phyloP scores from a whole-genome alignment of 2,113 vertebrate genomes.

The Bos indicus region DNA sequence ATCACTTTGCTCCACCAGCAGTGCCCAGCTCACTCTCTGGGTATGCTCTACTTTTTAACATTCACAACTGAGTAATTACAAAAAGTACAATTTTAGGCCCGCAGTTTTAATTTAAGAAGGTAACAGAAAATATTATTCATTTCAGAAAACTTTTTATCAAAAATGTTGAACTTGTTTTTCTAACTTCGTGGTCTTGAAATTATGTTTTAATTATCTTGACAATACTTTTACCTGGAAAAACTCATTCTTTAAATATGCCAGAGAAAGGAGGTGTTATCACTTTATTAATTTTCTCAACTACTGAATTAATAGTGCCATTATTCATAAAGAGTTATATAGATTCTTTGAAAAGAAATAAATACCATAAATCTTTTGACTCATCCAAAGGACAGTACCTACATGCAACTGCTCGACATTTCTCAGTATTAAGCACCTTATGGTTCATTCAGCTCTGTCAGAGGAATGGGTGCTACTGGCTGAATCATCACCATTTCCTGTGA shows the following conservation, averaged over 20 bases:
- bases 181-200: neutral
- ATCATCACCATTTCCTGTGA: constrained; percentile 33
- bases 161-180: neutral
- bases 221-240: neutral
- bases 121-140: neutral
- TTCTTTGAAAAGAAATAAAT: neutral
- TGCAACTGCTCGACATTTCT: neutral
- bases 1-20: neutral
- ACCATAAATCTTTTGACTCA: neutral
- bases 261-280: neutral
- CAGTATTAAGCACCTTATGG: neutral
- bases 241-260: neutral
- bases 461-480: neutral
- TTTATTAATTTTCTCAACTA: neutral
- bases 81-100: neutral
- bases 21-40: neutral
- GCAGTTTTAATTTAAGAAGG: neutral
- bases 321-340: neutral
- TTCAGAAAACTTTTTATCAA: neutral
- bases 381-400: neutral
- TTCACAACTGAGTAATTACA: neutral
- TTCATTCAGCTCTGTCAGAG: neutral
- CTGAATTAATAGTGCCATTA: constrained; percentile 10
- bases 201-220: neutral
- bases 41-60: neutral